A percentile compares a stretch with the other conserved stretches of the same genome.
phyloP scores from a whole-genome alignment of 2,888 invertebrate species.

The Nomada ruficornis region DNA sequence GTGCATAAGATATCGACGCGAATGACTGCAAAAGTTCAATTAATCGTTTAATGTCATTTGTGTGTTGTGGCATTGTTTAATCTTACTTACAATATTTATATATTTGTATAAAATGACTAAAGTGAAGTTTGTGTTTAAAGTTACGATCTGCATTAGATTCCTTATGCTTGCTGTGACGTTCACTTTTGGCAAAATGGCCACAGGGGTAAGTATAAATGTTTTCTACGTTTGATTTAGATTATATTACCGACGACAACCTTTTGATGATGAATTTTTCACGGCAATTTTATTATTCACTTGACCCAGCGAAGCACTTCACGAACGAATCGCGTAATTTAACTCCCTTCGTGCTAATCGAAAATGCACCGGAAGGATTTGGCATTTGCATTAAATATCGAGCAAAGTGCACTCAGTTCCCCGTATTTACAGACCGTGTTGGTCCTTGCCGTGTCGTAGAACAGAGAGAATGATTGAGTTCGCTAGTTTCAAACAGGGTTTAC shows the following conservation, averaged over 20 bases:
- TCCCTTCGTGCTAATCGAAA: conserved; percentile 35
- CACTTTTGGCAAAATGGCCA: not conserved
- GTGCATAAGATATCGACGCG: not conserved
- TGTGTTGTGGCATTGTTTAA: not conserved
- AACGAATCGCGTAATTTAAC: conserved; percentile 1
- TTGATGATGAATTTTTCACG: too few species aligned
- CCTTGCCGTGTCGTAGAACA: conserved; percentile 66
- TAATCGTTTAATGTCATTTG: not conserved
- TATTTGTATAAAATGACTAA: not conserved
- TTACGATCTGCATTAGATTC: not conserved
- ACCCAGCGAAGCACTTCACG: not conserved
- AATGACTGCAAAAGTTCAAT: not conserved
- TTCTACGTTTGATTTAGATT: not conserved
- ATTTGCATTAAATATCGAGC: conserved; percentile 67
- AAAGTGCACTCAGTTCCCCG: conserved; percentile 60
- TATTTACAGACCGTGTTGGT: conserved; percentile 66
- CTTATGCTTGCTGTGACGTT: not conserved
- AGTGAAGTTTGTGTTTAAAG: not conserved
- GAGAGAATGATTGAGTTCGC: conserved; percentile 76
- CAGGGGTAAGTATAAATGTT: not conserved
- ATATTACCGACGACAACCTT: not conserved
- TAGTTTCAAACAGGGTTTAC: conserved; percentile 57
- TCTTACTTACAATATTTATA: not conserved
- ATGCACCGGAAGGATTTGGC: conserved; percentile 42
- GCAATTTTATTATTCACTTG: not conserved